Evolutionary conservation across 2,888 invertebrate species (phyloP), one percentile per base, ranked within the genome.

Genomic region (Athalia rosae): DNA sequence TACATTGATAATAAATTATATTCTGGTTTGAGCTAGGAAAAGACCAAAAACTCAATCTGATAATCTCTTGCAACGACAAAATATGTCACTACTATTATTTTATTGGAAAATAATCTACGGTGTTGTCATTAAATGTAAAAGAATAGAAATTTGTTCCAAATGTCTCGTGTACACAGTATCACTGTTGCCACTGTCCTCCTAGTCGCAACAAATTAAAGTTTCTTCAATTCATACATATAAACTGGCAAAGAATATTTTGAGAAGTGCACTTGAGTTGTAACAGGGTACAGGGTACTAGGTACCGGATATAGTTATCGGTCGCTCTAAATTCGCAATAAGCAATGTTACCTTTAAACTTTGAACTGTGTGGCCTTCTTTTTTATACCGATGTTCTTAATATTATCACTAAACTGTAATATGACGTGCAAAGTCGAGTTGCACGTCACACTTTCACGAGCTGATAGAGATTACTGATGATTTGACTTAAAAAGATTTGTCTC

Each of bases 351-450:
- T 64, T 67, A 78, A 78, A 45, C 76, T 71, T 79, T 73, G 63
- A 67, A 78, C 59, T 67, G 67, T 66, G 58, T 63, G 78, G 71
- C 73, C 63, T 61, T 77, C 76, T 77, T 48, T 80, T 58, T 77
- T 66, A 66, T 58, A 76, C 56, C 63, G 66, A 62, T 63, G 76
- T 50, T 3, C 53, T 43, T 61, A 67, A 43, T 74, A 58, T 13
- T 58, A 74, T 63, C 66, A 76, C 15, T 76, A 62, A 28, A 47
- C 61, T 63, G 62, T 61, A 62, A 59, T 41, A 62, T 50, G 53
- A 62, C 76, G 53, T 76, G 63, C 76, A 63, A 66, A 64, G 56
- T 64, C 53, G 58, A 76, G 66, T 53, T 41, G 45, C 4, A 50
- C 43, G 43, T 47, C 15, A 76, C 76, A 62, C 66, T 76, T 48